phyloP scores from a whole-genome alignment of 2,888 invertebrate genomes.

The Heliconius ethilla region DNA sequence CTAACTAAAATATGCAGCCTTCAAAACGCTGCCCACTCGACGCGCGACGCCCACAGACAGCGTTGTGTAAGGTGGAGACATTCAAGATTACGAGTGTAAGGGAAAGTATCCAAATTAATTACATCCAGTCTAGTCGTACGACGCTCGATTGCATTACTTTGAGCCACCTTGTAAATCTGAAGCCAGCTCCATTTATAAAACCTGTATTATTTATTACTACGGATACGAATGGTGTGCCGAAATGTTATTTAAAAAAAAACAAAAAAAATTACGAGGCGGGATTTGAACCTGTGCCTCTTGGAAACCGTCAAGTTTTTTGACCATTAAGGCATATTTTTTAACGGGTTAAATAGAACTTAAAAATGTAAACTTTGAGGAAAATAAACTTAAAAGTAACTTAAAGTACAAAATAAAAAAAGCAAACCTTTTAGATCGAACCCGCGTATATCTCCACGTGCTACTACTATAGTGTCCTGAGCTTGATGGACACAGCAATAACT shows the following conservation, averaged over 20 bases:
- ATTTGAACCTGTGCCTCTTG: neutral
- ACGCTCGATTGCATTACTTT: conserved; percentile 33
- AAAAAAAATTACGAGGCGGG: no score
- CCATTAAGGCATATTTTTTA: neutral
- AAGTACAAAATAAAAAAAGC: conserved; percentile 39
- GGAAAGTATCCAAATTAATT: conserved; percentile 49
- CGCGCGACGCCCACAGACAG: conserved; percentile 49
- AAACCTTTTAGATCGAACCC: conserved; percentile 75
- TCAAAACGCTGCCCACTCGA: conserved; percentile 51
- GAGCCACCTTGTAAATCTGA: conserved; percentile 21
- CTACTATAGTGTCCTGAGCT: conserved; percentile 77
- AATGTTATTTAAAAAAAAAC: neutral
- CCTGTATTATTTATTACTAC: conserved; percentile 4
- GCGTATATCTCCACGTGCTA: conserved; percentile 75
- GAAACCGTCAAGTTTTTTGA: neutral
- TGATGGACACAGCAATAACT: conserved; percentile 73
- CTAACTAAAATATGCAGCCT: conserved; percentile 44
- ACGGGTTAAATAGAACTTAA: neutral
- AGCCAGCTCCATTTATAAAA: conserved; percentile 6
- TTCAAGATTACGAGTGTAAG: conserved; percentile 44
- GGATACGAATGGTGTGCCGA: conserved; percentile 18
- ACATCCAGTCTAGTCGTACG: conserved; percentile 38
- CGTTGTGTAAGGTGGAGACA: conserved; percentile 46
- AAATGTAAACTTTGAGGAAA: neutral
- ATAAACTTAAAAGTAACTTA: neutral